Percentiles rank a stretch among this genome's conserved stretches.
phyloP scores from a whole-genome alignment of 2,113 vertebrate species.

The Chlamydotis undulata region DNA sequence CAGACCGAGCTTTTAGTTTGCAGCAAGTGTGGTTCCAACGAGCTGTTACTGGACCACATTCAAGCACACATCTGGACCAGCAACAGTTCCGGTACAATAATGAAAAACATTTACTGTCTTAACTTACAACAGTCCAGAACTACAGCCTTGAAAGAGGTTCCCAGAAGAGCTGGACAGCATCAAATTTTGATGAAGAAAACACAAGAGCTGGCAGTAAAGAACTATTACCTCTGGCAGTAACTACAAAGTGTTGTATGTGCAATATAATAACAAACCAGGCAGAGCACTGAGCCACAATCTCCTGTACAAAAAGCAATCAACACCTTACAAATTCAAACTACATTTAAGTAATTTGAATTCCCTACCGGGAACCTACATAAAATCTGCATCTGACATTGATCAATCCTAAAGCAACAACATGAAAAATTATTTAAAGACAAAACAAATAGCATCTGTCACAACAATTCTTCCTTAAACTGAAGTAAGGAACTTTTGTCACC shows the following conservation, averaged over 20 bases:
- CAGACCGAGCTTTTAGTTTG: not conserved
- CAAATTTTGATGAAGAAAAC: constrained; percentile 12
- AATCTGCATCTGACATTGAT: not conserved
- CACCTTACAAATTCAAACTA: not conserved
- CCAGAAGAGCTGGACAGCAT: constrained; percentile 19
- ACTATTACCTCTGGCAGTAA: not conserved
- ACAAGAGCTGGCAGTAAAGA: not conserved
- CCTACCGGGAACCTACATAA: not conserved
- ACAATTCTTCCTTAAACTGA: not conserved
- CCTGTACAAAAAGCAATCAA: not conserved
- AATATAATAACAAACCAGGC: not conserved
- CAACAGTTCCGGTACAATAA: not conserved
- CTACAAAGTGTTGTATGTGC: not conserved
- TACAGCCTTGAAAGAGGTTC: not conserved
- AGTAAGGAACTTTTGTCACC: not conserved
- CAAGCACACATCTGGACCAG: not conserved
- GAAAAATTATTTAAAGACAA: not conserved
- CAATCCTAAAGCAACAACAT: not conserved
- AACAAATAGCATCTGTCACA: not conserved
- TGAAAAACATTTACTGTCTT: not conserved
- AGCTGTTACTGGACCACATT: not conserved
- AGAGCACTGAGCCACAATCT: not conserved
- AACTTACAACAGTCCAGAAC: not conserved
- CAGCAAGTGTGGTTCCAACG: not conserved
- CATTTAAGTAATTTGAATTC: not conserved